Evolutionary conservation across 1,140 invertebrate species (phyloP), one percentile per base, ranked within the genome.

Genomic region (Schlechtendalia chinensis): DNA sequence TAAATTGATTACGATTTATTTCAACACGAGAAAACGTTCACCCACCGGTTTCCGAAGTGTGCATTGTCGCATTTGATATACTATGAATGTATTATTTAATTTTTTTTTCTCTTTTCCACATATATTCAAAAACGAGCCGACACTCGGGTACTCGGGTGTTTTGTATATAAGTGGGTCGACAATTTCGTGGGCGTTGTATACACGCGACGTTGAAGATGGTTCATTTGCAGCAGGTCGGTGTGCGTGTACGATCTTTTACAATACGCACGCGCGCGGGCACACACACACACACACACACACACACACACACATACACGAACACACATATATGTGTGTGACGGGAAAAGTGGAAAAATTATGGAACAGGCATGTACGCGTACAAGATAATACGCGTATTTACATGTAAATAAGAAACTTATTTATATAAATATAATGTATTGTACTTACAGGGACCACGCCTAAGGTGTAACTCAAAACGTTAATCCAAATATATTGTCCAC

Each of bases 1-100:
- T 79, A 54, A 47, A 79, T n/a, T 61, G 58, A 79, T 79, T 47
- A 61, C 17, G 61, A 61, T 59, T 59, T 59, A 58, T 77, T 72
- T 54, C 10, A 19, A 77, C 27, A 45, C n/a, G 50, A 27, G 1
- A 5, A 79, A 27, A 45, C 47, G 16, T 79, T 79, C 75, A 79
- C 75, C 75, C 39, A 79, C 58, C 24, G n/a, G 39, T 79, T 77
- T 39, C 8, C 39, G 39, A 79, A 79, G 14, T 27, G 32, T 39
- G 32, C 75, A 77, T 77, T 58, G 58, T 79, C 54, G 58, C 45
- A n/a, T 79, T 63, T 39, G 8, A 39, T 39, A 39, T 4, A 79
- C 61, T 39, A 59, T 58, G 12, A n/a, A 1, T 45, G 39, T 79
- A 39, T 39, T 39, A 39, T 39, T 39, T 39, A 19, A 79, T 50